A percentile compares a stretch with the other conserved stretches of the same genome.
Conservation (phyloP, 2,797 vertebrate species). For the Enteromius thamalakanensis region DNA sequence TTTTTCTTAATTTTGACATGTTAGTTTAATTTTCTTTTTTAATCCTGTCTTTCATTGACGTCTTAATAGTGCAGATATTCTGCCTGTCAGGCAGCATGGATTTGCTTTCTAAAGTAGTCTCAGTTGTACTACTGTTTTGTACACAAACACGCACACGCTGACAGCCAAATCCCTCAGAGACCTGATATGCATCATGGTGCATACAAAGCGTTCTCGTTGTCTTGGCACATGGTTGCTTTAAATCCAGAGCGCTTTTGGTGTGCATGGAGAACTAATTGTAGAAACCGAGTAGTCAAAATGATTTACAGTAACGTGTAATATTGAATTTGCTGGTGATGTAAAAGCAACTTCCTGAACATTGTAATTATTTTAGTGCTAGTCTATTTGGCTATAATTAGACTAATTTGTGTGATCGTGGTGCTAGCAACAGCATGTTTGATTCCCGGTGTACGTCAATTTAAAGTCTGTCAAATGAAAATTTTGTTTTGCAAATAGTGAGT, state of each 20-base stretch:
- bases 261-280: background rate
- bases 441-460: background rate
- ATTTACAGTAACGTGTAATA: background rate
- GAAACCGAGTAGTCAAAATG: background rate
- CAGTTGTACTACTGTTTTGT: constrained; percentile 30
- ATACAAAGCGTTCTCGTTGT: constrained; percentile 3
- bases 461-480: background rate
- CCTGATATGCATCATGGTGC: constrained; percentile 14
- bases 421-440: background rate
- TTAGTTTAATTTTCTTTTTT: background rate
- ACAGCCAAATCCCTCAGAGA: constrained; percentile 34
- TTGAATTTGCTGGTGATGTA: background rate
- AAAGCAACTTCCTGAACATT: background rate
- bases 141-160: background rate
- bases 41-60: background rate
- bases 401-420: background rate
- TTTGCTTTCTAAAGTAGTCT: constrained; percentile 31
- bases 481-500: background rate
- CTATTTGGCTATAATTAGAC: background rate
- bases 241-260: constrained; percentile 3
- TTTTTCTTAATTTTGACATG: background rate
- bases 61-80: constrained; percentile 20
- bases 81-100: constrained; percentile 28
- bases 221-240: constrained; percentile 7
- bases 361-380: background rate